Evolutionary conservation across 2,888 invertebrate genomes (phyloP), one percentile per base, ranked within the genome.

Genomic region (Drosophila melanosoma): DNA sequence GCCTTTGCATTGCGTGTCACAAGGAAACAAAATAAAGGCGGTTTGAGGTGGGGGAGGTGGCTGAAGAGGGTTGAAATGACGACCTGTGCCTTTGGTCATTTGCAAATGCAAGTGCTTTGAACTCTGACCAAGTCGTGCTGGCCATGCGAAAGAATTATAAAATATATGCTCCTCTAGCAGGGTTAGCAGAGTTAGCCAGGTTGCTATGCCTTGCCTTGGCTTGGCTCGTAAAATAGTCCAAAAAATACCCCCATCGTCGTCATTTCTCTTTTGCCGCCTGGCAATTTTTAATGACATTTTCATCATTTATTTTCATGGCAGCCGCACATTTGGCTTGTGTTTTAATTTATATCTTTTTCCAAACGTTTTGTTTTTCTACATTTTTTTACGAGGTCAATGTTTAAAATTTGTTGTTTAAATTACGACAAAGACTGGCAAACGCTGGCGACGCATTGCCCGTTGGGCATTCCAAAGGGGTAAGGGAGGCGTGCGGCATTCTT

Each of bases 1-100:
- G 90, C 90, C 90, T 82, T 83, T 76, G 81, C 81, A 76, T 91
- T 90, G 92, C 91, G 90, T 91, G 91, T 72, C 79, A 48, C 58
- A 38, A 57, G 54, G 63, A 74, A 82, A 76, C 87, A 76, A 81
- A 79, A 61, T 49, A 67, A 62, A 58, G 48, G 51, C 17, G 17
- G 49, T 12, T 15, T 36, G 32, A 3, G 42, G 38, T 1, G 53
- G 20, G 32, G 38, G 17, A 36, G 45, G 20, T 35, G 54, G 57
- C 48, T 48, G 35, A 32, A 11, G n/a, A n/a, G 40, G 40, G 45
- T 23, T 36, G 45, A 53, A 48, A 54, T 60, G 56, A 11, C n/a
- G 51, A 38, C 38, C 70, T 51, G 49, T 54, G 63, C 53, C 62
- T 49, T 40, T 81, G 89, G 89, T 76, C 89, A 85, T 83, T 85